Percentiles rank a stretch among this genome's conserved stretches.
phyloP scores from a whole-genome alignment of 2,888 invertebrate genomes.

The Podotricha telesiphe region DNA sequence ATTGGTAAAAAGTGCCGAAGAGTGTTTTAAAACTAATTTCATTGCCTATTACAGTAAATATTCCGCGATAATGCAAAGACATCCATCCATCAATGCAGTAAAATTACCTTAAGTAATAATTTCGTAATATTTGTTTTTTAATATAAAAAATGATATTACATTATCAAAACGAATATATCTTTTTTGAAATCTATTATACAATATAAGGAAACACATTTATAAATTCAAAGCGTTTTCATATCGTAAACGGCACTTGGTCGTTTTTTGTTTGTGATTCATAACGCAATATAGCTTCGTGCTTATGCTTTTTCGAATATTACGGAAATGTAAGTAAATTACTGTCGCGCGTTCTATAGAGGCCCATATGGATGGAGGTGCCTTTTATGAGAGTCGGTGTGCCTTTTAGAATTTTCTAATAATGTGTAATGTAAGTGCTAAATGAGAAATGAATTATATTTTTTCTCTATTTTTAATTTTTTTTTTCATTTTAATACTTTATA shows the following conservation, averaged over 20 bases:
- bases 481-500: too few relatives aligned
- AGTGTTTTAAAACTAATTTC: too few relatives aligned
- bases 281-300: conserved; percentile 54
- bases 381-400: conserved; percentile 9
- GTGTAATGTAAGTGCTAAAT: background rate
- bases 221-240: conserved; percentile 27
- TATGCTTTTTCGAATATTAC: conserved; percentile 53
- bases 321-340: conserved; percentile 61
- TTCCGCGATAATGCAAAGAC: too few relatives aligned
- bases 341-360: conserved; percentile 48
- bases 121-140: background rate
- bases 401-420: too few relatives aligned
- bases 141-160: background rate
- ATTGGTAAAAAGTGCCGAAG: too few relatives aligned
- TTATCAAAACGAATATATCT: background rate
- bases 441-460: background rate
- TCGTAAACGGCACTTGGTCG: conserved; percentile 41
- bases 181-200: background rate
- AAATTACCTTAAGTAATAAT: too few relatives aligned
- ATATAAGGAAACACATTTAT: conserved; percentile 12
- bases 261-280: conserved; percentile 48
- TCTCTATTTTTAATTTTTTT: background rate
- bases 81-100: too few relatives aligned
- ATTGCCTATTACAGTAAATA: too few relatives aligned
- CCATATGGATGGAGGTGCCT: conserved; percentile 21